Evolutionary conservation across 1,140 invertebrate species (phyloP).

Genomic region (Pissodes strobi): DNA sequence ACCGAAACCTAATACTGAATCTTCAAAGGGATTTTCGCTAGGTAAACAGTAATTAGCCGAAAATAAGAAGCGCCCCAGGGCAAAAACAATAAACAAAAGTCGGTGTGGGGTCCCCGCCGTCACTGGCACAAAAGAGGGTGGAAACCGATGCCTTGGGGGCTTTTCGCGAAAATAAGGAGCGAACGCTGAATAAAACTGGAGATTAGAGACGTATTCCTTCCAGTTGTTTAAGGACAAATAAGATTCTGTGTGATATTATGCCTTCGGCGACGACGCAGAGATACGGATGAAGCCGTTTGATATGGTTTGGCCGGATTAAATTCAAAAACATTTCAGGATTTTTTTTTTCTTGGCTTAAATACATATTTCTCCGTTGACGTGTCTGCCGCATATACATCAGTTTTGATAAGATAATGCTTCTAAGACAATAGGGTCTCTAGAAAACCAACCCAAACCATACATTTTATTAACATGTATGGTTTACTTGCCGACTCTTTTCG

Average conservation of each 20-base stretch:
- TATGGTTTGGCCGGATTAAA: conserved; percentile 10
- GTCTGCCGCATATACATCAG: no score
- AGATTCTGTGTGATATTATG: conserved; percentile 15
- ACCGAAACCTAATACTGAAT: no score
- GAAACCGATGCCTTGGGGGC: conserved; percentile 16
- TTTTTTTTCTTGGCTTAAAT: no score
- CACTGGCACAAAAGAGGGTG: conserved; percentile 15
- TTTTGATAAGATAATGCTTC: no score
- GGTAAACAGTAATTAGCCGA: conserved; percentile 17
- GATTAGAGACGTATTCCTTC: conserved; percentile 26
- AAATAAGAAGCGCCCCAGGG: conserved; percentile 6
- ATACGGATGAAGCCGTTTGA: conserved; percentile 3
- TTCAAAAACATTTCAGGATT: conserved; percentile 6
- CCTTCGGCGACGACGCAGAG: neutral
- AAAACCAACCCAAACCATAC: no score
- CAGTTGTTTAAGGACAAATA: conserved; percentile 31
- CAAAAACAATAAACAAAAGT: conserved; percentile 4
- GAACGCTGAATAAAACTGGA: conserved; percentile 28
- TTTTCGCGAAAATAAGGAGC: conserved; percentile 25
- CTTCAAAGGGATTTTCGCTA: no score
- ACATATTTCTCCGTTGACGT: no score
- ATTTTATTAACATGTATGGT: no score
- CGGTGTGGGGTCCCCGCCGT: neutral
- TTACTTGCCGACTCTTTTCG: no score
- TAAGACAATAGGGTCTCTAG: no score